Evolutionary conservation across 2,888 invertebrate species (phyloP), one percentile per base, ranked within the genome.

Genomic region (Carterocephalus palaemon): DNA sequence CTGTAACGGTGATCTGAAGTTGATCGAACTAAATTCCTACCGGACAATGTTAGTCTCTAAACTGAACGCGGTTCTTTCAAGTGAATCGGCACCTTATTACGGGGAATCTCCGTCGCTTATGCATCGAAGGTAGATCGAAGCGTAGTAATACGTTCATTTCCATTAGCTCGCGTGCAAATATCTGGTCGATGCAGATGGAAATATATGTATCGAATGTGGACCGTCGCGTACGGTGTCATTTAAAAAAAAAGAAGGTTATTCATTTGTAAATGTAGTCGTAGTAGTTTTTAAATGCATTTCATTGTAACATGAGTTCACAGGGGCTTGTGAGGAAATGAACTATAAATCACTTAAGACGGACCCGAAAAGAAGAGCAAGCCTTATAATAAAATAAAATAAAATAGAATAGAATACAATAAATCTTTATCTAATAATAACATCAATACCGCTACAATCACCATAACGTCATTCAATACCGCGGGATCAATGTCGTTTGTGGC

Each of bases 131-230:
- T 40, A 22, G 23, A 17, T 19, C 13, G 28, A 15, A 10, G 28
- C 3, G 19, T 28, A 6, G 34, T 28, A 28, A 34, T 42, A 34
- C 20, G 34, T 42, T 34, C 34, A 28, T 13, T 42, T 34, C 28
- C 42, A 42, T 34, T 42, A 42, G 16, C 26, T 42, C 28, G 34
- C 42, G 20, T 42, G 42, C 28, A 22, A 34, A 28, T 20, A 34
- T 28, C 34, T 34, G 34, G 28, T 16, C 28, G 8, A 28, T 16
- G 13, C 20, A 42, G 28, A n/a, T n/a, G n/a, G n/a, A 34, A 42
- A 34, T 33, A 28, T 28, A 42, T 34, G n/a, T 28, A 20, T 26
- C 15, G 28, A 7, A 28, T n/a, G 7, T n/a, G n/a, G n/a, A 15
- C 13, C 28, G 28, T n/a, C 16, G 20, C 10, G 8, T 10, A 12